Percentiles rank a stretch among this genome's conserved stretches.
Evolutionary conservation across 1,140 invertebrate species (phyloP).

Genomic region (Drosophila trapezifrons): DNA sequence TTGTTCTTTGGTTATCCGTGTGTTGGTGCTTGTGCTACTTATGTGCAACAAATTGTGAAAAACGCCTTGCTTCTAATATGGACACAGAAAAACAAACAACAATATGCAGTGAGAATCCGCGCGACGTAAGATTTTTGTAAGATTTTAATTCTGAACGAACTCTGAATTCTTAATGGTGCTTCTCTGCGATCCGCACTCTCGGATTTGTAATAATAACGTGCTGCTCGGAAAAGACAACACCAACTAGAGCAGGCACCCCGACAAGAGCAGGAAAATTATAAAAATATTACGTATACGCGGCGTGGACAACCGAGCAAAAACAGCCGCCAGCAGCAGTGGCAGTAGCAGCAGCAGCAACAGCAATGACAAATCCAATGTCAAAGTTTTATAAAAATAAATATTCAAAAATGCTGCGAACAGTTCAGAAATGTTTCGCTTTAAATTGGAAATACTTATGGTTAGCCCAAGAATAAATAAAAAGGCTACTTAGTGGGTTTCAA

Average conservation of each 20-base stretch:
- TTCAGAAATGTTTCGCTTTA: constrained; percentile 29
- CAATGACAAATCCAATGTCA: constrained; percentile 84
- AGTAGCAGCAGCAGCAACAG: constrained; percentile 36
- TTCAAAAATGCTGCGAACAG: constrained; percentile 53
- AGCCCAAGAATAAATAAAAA: background rate
- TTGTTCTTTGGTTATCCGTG: constrained; percentile 41
- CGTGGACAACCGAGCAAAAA: constrained; percentile 50
- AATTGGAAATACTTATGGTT: constrained; percentile 23
- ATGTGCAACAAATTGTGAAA: constrained; percentile 66
- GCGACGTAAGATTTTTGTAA: constrained; percentile 17
- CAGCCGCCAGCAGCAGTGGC: constrained; percentile 26
- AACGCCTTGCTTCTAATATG: constrained; percentile 60
- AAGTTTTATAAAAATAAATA: constrained; percentile 83
- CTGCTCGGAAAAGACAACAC: constrained; percentile 9
- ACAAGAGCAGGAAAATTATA: constrained; percentile 34
- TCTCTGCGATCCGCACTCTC: constrained; percentile 13
- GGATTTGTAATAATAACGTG: constrained; percentile 40
- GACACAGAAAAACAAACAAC: constrained; percentile 58
- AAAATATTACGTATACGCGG: constrained; percentile 77
- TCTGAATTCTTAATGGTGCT: background rate
- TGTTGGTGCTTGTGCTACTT: constrained; percentile 53
- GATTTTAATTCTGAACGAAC: constrained; percentile 17
- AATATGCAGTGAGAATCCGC: constrained; percentile 3
- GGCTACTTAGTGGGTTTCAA: too few relatives aligned
- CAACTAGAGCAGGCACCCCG: constrained; percentile 8